Evolutionary conservation across 2,888 invertebrate species (phyloP).

Genomic region (Drosophila acutilabella): DNA sequence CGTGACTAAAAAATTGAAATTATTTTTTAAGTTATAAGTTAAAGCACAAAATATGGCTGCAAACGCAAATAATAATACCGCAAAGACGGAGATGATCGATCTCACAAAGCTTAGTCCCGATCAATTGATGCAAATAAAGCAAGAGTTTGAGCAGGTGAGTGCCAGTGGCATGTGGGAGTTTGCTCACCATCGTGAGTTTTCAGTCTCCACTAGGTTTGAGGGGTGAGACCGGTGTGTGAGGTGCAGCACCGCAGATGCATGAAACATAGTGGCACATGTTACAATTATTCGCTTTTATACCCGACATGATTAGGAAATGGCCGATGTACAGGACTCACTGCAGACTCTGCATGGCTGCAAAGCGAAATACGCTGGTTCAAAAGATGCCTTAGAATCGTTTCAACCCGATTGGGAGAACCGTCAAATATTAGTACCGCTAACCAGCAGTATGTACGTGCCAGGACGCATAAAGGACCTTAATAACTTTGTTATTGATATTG

Average conservation of each 20-base stretch:
- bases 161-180: conserved; percentile 40
- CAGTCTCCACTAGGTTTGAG: conserved; percentile 3
- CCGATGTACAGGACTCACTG: conserved; percentile 95
- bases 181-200: conserved; percentile 25
- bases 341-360: conserved; percentile 96
- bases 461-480: conserved; percentile 94
- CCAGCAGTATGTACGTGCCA: conserved; percentile 98
- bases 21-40: conserved; percentile 62
- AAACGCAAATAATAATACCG: conserved; percentile 73
- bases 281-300: conserved; percentile 23
- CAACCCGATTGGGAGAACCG: conserved; percentile 91
- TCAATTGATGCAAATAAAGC: conserved; percentile 93
- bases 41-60: conserved; percentile 63
- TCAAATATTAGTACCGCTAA: conserved; percentile 95
- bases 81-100: conserved; percentile 91
- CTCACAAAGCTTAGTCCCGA: conserved; percentile 91
- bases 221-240: background rate
- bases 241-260: conserved; percentile 27
- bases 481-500: conserved; percentile 96
- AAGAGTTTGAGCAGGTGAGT: conserved; percentile 93
- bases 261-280: conserved; percentile 48
- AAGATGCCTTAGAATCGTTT: conserved; percentile 92
- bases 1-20: conserved; percentile 51
- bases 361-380: conserved; percentile 94
- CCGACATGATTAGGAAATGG: conserved; percentile 88